A percentile compares a stretch with the other conserved stretches of the same genome.
phyloP scores from a whole-genome alignment of 1,140 invertebrate species.

The Drosophila auraria region DNA sequence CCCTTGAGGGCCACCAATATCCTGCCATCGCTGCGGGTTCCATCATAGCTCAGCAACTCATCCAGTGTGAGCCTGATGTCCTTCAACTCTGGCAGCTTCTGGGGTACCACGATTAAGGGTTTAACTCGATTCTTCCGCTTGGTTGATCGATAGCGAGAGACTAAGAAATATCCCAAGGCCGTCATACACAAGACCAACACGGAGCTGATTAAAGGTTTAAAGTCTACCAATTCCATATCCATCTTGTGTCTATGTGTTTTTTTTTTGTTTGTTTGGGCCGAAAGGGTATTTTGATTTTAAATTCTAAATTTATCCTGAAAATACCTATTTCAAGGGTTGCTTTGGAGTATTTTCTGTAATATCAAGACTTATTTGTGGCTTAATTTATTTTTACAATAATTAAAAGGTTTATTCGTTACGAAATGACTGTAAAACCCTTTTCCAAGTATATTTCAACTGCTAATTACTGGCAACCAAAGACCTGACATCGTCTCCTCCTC shows the following conservation, averaged over 20 bases:
- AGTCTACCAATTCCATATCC: background rate
- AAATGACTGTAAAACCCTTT: background rate
- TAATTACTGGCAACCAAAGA: background rate
- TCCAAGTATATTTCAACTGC: background rate
- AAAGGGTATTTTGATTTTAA: background rate
- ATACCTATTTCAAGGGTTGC: background rate
- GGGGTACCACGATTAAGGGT: background rate
- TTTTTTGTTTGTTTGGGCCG: background rate
- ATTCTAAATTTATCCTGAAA: constrained; percentile 3
- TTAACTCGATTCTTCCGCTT: background rate
- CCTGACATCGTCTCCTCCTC: background rate
- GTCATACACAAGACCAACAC: background rate
- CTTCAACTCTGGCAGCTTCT: constrained; percentile 11
- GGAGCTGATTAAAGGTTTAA: background rate
- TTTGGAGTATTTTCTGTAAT: background rate
- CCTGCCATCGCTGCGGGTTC: constrained; percentile 50
- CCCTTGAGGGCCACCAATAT: constrained; percentile 52
- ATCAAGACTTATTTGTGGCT: background rate
- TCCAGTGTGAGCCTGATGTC: constrained; percentile 12
- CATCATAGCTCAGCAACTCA: constrained; percentile 36
- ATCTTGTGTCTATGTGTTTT: background rate
- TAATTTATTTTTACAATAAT: too few species aligned
- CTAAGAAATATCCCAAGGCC: constrained; percentile 11
- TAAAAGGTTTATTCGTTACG: too few species aligned
- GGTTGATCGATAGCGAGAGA: background rate